These are phyloP conservation scores for Scleropages formosus DNA, from an alignment of 2,797 vertebrate species.

Conservation along the genomic window DNA sequence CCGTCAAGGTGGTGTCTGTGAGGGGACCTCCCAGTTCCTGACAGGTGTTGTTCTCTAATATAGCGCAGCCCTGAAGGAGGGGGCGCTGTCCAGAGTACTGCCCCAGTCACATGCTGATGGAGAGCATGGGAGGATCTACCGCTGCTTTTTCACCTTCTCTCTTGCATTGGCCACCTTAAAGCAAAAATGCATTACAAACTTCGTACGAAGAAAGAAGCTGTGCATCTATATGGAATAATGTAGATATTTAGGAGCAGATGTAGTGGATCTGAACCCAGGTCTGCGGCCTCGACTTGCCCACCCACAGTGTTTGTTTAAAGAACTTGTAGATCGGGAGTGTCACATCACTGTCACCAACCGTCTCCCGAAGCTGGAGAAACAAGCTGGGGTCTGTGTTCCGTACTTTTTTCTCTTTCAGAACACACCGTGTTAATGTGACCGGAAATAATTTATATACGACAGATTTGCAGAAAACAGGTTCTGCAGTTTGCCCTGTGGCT, in stretches of 20 bases:
- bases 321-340: not conserved
- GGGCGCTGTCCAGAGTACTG: not conserved
- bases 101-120: not conserved
- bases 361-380: not conserved
- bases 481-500: not conserved
- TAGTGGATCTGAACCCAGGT: not conserved
- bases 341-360: not conserved
- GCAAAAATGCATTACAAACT: not conserved
- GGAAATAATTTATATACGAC: not conserved
- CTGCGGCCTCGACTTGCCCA: not conserved
- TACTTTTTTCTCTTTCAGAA: not conserved
- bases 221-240: constrained; percentile 2
- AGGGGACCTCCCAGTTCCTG: not conserved
- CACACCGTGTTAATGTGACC: not conserved
- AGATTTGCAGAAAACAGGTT: not conserved
- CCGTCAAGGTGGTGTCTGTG: constrained; percentile 27
- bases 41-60: constrained; percentile 18
- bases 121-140: no score
- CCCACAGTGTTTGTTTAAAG: not conserved
- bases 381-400: no score
- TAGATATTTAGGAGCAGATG: not conserved
- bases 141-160: no score
- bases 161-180: no score
- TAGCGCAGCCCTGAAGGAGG: constrained; percentile 17
- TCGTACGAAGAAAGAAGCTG: no score